Evolutionary conservation across 2,888 invertebrate species (phyloP).

Genomic region (Julus scanicus): DNA sequence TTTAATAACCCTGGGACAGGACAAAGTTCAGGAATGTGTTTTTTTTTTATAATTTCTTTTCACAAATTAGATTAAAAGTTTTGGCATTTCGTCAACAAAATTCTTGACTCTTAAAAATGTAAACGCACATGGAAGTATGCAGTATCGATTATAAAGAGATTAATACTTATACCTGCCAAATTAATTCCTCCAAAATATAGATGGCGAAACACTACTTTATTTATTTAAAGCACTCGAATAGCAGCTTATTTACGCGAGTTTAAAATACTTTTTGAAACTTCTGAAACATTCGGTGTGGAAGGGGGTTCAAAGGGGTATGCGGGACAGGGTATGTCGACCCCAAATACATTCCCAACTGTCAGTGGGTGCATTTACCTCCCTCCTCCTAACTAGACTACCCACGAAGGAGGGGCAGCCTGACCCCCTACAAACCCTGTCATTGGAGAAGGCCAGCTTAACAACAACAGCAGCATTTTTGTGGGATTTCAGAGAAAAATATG

Average conservation of each 20-base stretch:
- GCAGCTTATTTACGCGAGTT: no score
- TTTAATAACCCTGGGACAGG: neutral
- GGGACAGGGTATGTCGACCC: slow-evolving; percentile 1
- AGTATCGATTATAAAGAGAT: no score
- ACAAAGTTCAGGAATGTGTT: neutral
- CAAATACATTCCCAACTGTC: neutral
- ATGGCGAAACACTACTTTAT: no score
- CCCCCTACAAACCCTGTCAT: neutral
- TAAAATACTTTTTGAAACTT: no score
- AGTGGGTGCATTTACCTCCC: slow-evolving; percentile 10
- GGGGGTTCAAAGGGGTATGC: neutral
- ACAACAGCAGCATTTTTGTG: slow-evolving; percentile 15
- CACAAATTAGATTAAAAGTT: neutral
- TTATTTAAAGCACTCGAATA: no score
- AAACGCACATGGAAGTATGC: no score
- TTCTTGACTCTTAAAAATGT: no score
- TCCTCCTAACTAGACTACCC: neutral
- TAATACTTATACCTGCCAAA: no score
- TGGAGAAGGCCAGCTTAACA: slow-evolving; percentile 4
- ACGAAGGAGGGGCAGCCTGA: slow-evolving; percentile 10
- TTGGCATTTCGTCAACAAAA: neutral
- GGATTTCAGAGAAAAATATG: neutral
- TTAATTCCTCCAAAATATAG: no score
- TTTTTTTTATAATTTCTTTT: neutral
- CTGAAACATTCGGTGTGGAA: no score